phyloP scores from a whole-genome alignment of 2,113 vertebrate genomes.

The Holacanthus passer region DNA sequence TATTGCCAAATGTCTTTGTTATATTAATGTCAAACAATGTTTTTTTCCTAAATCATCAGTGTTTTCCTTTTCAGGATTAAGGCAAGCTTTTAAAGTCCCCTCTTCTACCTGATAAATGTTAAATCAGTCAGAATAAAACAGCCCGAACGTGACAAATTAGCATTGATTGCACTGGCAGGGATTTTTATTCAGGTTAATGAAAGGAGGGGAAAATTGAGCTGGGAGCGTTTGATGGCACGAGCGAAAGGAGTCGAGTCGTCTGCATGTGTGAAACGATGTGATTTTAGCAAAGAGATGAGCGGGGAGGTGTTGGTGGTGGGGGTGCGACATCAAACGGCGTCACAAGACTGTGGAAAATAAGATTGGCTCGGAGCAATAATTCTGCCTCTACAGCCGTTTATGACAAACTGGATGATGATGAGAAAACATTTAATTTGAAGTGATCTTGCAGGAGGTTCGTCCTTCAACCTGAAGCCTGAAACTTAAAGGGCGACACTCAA shows the following conservation, averaged over 20 bases:
- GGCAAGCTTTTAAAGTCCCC: not conserved
- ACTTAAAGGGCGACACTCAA: constrained; percentile 2
- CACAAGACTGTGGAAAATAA: constrained; percentile 53
- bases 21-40: not conserved
- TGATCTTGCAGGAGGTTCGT: constrained; percentile 49
- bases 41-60: constrained; percentile 4
- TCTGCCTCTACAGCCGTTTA: constrained; percentile 60
- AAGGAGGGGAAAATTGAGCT: constrained; percentile 15
- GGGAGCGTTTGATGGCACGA: not conserved
- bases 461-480: constrained; percentile 46
- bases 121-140: constrained; percentile 3
- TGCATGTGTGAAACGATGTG: constrained; percentile 36
- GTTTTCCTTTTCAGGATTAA: not conserved
- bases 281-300: constrained; percentile 43
- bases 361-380: constrained; percentile 55
- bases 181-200: constrained; percentile 57
- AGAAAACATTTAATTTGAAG: constrained; percentile 41
- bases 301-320: constrained; percentile 4
- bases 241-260: constrained; percentile 21
- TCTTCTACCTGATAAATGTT: not conserved
- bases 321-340: constrained; percentile 43
- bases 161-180: constrained; percentile 8
- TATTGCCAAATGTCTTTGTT: not conserved
- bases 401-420: constrained; percentile 52
- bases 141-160: constrained; percentile 12